These are phyloP conservation scores for Parelbella ahira DNA, from an alignment of 2,888 invertebrate genomes.

Conservation along the genomic window DNA sequence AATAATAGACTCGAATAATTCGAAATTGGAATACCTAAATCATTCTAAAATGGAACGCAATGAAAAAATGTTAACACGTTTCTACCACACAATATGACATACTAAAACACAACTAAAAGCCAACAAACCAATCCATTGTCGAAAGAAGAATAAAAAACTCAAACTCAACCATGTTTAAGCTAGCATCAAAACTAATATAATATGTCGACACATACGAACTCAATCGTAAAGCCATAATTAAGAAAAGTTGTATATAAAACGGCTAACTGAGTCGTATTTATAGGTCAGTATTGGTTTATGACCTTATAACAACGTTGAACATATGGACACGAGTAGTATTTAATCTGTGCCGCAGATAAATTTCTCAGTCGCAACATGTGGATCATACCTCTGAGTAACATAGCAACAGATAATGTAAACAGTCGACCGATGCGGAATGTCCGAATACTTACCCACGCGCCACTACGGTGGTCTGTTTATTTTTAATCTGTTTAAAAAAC, in stretches of 20 bases:
- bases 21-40: too few species aligned
- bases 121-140: too few species aligned
- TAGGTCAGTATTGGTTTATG: constrained; percentile 35
- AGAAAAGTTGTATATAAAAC: neutral
- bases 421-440: constrained; percentile 31
- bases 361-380: constrained; percentile 31
- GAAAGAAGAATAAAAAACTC: too few species aligned
- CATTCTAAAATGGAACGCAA: too few species aligned
- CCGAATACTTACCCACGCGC: constrained; percentile 33
- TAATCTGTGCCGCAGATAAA: constrained; percentile 30
- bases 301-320: constrained; percentile 31
- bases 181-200: constrained; percentile 4
- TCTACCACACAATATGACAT: too few species aligned
- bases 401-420: constrained; percentile 33
- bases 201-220: neutral
- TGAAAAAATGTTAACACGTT: too few species aligned
- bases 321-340: constrained; percentile 32
- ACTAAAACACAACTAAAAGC: too few species aligned
- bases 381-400: constrained; percentile 30
- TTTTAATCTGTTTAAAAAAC: constrained; percentile 37
- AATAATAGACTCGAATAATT: too few species aligned
- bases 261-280: constrained; percentile 5
- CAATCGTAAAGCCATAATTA: neutral
- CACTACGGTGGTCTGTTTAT: constrained; percentile 42
- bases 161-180: neutral